Conservation (phyloP, 2,797 vertebrate genomes). For the Catostomus latipinnis region DNA sequence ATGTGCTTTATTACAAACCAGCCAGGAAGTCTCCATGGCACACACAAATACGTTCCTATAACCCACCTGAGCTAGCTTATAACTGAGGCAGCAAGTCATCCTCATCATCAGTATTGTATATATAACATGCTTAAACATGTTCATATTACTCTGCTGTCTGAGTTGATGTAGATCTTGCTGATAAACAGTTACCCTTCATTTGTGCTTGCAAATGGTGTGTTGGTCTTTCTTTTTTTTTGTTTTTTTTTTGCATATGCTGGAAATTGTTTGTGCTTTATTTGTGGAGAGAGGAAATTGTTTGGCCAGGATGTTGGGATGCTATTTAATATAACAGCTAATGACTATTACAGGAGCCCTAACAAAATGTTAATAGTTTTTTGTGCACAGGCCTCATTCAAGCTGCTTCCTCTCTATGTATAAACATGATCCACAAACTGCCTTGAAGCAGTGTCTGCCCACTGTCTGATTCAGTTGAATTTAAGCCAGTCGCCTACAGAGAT, state of each 20-base stretch:
- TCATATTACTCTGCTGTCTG: no score
- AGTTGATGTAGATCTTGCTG: background rate
- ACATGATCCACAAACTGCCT: slow-evolving; percentile 16
- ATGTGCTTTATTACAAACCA: no score
- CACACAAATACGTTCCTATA: no score
- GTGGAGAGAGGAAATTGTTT: slow-evolving; percentile 3
- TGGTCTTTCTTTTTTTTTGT: background rate
- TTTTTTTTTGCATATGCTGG: background rate
- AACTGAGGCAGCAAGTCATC: no score
- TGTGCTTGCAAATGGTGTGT: background rate
- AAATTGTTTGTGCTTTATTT: slow-evolving; percentile 17
- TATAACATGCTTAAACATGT: no score
- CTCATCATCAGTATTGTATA: no score
- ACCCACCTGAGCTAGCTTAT: no score
- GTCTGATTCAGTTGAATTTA: background rate
- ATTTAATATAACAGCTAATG: slow-evolving; percentile 22
- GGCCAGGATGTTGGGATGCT: slow-evolving; percentile 3
- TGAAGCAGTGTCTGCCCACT: background rate
- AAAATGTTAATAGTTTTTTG: slow-evolving; percentile 35
- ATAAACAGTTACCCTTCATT: background rate
- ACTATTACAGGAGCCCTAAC: slow-evolving; percentile 10
- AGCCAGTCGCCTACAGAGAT: background rate
- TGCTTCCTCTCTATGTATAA: slow-evolving; percentile 20
- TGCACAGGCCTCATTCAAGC: slow-evolving; percentile 9
- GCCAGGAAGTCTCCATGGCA: no score